Evolutionary conservation across 2,113 vertebrate species (phyloP).

Genomic region (Callocephalon fimbriatum): DNA sequence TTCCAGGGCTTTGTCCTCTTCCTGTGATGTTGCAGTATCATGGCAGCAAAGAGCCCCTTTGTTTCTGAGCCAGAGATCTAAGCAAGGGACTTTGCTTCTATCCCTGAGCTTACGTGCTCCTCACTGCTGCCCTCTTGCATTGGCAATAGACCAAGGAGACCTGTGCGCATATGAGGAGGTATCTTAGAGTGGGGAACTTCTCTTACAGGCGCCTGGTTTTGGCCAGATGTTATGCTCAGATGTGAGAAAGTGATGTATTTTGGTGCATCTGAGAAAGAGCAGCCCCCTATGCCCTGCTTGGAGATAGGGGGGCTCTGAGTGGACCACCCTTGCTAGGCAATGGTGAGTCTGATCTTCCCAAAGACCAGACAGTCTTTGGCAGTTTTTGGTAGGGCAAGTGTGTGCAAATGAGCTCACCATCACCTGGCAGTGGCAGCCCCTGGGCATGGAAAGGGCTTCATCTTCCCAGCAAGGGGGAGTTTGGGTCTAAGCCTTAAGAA

Average conservation of each 20-base stretch:
- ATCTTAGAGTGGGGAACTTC: neutral
- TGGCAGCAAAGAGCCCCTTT: neutral
- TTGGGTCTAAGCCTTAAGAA: neutral
- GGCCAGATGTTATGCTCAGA: neutral
- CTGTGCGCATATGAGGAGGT: accelerated
- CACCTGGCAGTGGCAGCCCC: neutral
- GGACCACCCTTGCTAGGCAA: neutral
- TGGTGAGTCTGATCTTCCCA: neutral
- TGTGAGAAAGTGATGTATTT: neutral
- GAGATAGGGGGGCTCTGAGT: neutral
- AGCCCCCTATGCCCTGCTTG: neutral
- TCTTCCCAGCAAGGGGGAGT: neutral
- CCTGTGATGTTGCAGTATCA: neutral
- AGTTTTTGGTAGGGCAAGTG: neutral
- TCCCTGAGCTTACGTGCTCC: neutral
- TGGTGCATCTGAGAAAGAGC: neutral
- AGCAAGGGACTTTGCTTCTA: neutral
- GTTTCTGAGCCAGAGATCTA: neutral
- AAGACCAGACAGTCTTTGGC: neutral
- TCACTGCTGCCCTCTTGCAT: neutral
- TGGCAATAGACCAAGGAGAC: accelerated
- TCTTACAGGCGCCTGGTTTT: neutral
- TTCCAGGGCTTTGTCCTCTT: neutral
- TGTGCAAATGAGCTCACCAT: neutral
- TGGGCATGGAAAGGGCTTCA: neutral